Conservation (phyloP, 2,888 invertebrate species). For the Pandemis cinnamomeana region DNA sequence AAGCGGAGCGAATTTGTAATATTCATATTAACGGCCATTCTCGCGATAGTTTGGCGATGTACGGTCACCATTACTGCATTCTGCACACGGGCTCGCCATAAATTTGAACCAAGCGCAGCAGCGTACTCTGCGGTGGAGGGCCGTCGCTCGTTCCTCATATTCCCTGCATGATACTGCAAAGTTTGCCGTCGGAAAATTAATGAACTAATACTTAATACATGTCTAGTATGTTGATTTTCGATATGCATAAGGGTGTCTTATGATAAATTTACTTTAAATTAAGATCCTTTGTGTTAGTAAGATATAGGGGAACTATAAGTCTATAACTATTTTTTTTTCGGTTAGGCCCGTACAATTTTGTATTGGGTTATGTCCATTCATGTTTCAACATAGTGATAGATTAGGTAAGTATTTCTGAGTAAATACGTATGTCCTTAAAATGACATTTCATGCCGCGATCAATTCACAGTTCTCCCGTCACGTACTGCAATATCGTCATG, state of each 20-base stretch:
- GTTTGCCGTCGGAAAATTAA: conserved; percentile 58
- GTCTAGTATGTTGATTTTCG: conserved; percentile 18
- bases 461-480: conserved; percentile 11
- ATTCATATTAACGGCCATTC: conserved; percentile 47
- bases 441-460: not conserved
- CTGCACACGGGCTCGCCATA: conserved; percentile 69
- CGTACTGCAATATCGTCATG: not conserved
- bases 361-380: too few species aligned
- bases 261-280: not conserved
- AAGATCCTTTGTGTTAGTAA: not conserved
- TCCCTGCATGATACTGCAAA: conserved; percentile 44
- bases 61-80: conserved; percentile 66
- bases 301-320: not conserved
- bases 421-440: not conserved
- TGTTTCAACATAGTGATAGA: too few species aligned
- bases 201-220: conserved; percentile 44
- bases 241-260: conserved; percentile 8
- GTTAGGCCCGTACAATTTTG: too few species aligned
- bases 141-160: conserved; percentile 34
- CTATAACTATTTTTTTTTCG: too few species aligned
- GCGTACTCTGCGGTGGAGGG: conserved; percentile 61
- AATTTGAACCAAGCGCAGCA: conserved; percentile 66
- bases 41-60: conserved; percentile 62
- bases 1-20: conserved; percentile 35
- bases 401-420: not conserved